A percentile compares a stretch with the other conserved stretches of the same genome.
These are phyloP conservation scores for Allacma fusca DNA, from an alignment of 2,888 invertebrate species.

Conservation along the genomic window DNA sequence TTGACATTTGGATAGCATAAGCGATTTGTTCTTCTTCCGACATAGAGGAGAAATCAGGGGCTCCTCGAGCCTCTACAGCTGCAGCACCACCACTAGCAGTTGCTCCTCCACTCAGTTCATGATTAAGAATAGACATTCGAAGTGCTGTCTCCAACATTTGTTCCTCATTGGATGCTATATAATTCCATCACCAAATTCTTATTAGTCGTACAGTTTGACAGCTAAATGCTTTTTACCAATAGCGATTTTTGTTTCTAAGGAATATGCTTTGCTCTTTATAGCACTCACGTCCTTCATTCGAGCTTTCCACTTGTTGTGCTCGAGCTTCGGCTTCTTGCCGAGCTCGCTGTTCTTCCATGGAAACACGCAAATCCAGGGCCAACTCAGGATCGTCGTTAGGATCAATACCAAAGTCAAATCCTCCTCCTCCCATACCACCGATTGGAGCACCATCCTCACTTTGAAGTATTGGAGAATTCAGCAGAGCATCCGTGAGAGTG, in stretches of 20 bases:
- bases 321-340: slow-evolving; percentile 91
- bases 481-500: slow-evolving; percentile 91
- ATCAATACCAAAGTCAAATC: slow-evolving; percentile 98
- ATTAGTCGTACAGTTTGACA: too few species aligned
- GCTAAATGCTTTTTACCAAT: too few species aligned
- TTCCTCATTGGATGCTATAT: slow-evolving; percentile 72
- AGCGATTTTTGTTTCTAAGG: too few species aligned
- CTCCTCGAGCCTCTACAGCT: slow-evolving; percentile 64
- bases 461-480: slow-evolving; percentile 91
- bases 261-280: too few species aligned
- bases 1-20: slow-evolving; percentile 99
- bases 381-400: slow-evolving; percentile 99
- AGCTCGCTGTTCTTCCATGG: slow-evolving; percentile 94
- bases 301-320: slow-evolving; percentile 51
- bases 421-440: slow-evolving; percentile 76
- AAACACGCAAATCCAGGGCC: slow-evolving; percentile 90
- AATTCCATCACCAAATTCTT: too few species aligned
- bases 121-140: slow-evolving; percentile 77
- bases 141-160: slow-evolving; percentile 87
- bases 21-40: slow-evolving; percentile 99
- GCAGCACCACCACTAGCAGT: slow-evolving; percentile 59
- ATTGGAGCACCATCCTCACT: slow-evolving; percentile 93
- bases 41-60: slow-evolving; percentile 86
- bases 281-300: slow-evolving; percentile 53
- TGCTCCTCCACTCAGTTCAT: slow-evolving; percentile 68